A percentile compares a stretch with the other conserved stretches of the same genome.
Evolutionary conservation across 2,888 invertebrate genomes (phyloP).

Genomic region (Euplexia lucipara): DNA sequence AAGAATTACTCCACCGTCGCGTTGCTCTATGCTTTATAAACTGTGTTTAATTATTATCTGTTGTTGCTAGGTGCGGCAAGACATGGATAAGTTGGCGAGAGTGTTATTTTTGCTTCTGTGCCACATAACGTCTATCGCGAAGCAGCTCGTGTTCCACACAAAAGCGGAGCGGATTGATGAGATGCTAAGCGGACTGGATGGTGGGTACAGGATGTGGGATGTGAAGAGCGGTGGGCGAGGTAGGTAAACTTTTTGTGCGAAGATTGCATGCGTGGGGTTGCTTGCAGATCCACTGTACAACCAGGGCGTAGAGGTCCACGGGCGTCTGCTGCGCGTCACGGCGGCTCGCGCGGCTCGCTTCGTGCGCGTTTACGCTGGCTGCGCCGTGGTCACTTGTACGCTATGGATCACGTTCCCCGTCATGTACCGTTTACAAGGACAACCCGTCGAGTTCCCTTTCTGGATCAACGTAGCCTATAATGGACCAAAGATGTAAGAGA

Average conservation of each 20-base stretch:
- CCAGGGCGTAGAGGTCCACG: constrained; percentile 28
- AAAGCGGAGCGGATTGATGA: constrained; percentile 64
- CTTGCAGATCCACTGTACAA: constrained; percentile 65
- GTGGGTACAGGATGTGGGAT: constrained; percentile 36
- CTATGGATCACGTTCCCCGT: constrained; percentile 80
- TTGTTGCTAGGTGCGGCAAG: constrained; percentile 72
- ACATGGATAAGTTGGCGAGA: constrained; percentile 82
- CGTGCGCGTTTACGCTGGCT: constrained; percentile 68
- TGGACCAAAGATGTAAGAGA: constrained; percentile 51
- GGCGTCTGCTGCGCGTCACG: constrained; percentile 51
- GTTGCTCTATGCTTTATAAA: neutral
- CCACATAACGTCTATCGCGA: constrained; percentile 83
- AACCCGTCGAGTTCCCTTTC: constrained; percentile 74
- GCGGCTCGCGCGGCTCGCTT: constrained; percentile 65
- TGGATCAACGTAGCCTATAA: constrained; percentile 65
- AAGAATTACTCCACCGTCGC: neutral
- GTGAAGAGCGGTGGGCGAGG: too few relatives aligned
- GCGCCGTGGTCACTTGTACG: constrained; percentile 80
- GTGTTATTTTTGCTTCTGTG: constrained; percentile 87
- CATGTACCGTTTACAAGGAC: constrained; percentile 66
- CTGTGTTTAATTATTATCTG: constrained; percentile 1
- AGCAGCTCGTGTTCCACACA: constrained; percentile 80
- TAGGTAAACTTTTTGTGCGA: neutral
- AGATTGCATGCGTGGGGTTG: neutral
- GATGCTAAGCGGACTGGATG: constrained; percentile 63